Percentiles rank a stretch among this genome's conserved stretches.
These are phyloP conservation scores for Sarcophilus harrisii DNA, from an alignment of 2,797 vertebrate species.

Conservation along the genomic window DNA sequence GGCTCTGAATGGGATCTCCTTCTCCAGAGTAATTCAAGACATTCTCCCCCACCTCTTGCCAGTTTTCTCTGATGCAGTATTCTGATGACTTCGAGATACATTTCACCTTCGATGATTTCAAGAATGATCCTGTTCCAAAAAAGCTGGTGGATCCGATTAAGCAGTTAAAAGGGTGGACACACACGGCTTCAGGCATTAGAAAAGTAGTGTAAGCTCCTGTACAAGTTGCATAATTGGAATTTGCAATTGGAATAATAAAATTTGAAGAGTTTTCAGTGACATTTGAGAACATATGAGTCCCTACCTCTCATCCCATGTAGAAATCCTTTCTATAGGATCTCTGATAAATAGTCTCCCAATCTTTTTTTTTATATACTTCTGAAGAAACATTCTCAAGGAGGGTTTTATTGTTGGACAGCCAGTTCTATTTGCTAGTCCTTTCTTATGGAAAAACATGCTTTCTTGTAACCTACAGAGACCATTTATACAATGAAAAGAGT, in stretches of 20 bases:
- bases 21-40: neutral
- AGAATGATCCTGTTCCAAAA: neutral
- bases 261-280: neutral
- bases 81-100: slow-evolving; percentile 56
- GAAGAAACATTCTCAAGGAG: neutral
- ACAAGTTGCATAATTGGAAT: no score
- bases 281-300: neutral
- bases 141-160: fast-evolving
- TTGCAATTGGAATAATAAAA: neutral
- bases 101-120: slow-evolving; percentile 72
- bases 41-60: neutral
- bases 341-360: neutral
- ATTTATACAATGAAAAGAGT: neutral
- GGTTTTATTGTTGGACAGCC: neutral
- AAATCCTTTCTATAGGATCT: neutral
- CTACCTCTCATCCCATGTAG: neutral
- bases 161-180: neutral
- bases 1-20: neutral
- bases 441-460: neutral
- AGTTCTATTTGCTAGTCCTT: neutral
- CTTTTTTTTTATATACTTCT: neutral
- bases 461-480: neutral
- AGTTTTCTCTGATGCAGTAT: slow-evolving; percentile 82
- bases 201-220: slow-evolving; percentile 75
- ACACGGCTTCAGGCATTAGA: slow-evolving; percentile 76